These are phyloP conservation scores for Pseudochirops corinnae DNA, from an alignment of 2,797 vertebrate genomes.

Conservation along the genomic window DNA sequence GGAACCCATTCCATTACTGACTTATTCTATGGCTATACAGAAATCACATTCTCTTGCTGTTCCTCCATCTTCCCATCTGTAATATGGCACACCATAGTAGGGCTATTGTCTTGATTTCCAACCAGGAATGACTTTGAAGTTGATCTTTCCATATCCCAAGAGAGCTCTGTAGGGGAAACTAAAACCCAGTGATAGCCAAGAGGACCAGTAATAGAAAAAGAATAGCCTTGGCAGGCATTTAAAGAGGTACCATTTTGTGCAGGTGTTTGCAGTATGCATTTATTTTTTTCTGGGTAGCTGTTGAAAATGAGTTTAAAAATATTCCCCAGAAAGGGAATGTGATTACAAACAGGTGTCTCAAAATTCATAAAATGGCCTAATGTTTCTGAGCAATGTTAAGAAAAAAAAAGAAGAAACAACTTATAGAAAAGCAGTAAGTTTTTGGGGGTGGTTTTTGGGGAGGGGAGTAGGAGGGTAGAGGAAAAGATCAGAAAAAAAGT, in stretches of 20 bases:
- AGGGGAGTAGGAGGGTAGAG: not conserved
- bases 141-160: not conserved
- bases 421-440: constrained; percentile 49
- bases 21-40: not conserved
- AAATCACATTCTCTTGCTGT: not conserved
- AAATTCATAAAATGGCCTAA: constrained; percentile 46
- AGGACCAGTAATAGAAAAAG: not conserved
- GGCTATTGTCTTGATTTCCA: not conserved
- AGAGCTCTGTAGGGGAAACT: not conserved
- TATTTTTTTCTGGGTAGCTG: constrained; percentile 58
- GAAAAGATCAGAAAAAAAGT: constrained; percentile 35
- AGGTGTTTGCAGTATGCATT: constrained; percentile 29
- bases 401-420: not conserved
- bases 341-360: constrained; percentile 76
- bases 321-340: constrained; percentile 46
- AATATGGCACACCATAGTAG: not conserved
- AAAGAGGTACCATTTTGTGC: not conserved
- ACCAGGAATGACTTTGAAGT: not conserved
- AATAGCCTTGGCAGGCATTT: not conserved
- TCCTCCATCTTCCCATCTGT: not conserved
- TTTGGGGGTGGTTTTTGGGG: not conserved
- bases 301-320: constrained; percentile 58
- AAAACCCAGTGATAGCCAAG: not conserved
- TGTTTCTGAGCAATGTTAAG: constrained; percentile 58
- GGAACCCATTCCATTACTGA: not conserved